Conservation (phyloP, 2,888 invertebrate genomes). For the Phaonia tiefii region DNA sequence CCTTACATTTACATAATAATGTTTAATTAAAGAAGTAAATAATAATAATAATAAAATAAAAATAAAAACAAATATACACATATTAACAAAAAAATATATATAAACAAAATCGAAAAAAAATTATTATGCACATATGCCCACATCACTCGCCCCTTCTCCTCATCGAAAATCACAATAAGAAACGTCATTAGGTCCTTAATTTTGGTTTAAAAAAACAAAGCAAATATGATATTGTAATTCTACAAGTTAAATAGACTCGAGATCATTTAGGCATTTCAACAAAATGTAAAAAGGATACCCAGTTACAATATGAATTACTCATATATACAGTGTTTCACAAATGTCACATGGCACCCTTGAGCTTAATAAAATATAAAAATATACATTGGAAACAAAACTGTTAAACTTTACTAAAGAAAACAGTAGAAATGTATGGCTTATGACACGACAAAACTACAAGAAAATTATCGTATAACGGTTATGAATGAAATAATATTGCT, state of each 20-base stretch:
- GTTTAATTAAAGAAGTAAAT: slow-evolving; percentile 41
- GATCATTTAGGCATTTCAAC: slow-evolving; percentile 47
- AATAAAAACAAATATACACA: slow-evolving; percentile 35
- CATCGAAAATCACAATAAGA: slow-evolving; percentile 8
- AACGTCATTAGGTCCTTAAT: slow-evolving; percentile 36
- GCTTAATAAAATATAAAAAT: too few species aligned
- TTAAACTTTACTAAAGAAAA: too few species aligned
- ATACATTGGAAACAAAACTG: too few species aligned
- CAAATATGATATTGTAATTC: slow-evolving; percentile 29
- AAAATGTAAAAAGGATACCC: background rate
- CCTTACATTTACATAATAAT: slow-evolving; percentile 42
- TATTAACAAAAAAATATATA: slow-evolving; percentile 10
- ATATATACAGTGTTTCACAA: too few species aligned
- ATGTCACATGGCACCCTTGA: too few species aligned
- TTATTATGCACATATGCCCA: slow-evolving; percentile 46
- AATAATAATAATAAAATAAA: slow-evolving; percentile 19
- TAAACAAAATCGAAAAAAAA: slow-evolving; percentile 30
- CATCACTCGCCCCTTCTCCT: background rate
- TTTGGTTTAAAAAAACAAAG: slow-evolving; percentile 13
- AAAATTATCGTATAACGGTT: too few species aligned
- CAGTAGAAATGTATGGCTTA: too few species aligned
- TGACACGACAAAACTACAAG: too few species aligned
- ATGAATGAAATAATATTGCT: too few species aligned
- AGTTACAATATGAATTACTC: background rate
- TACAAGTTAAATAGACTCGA: slow-evolving; percentile 26